phyloP scores from a whole-genome alignment of 1,140 invertebrate species.

The Hylaeus anthracinus region DNA sequence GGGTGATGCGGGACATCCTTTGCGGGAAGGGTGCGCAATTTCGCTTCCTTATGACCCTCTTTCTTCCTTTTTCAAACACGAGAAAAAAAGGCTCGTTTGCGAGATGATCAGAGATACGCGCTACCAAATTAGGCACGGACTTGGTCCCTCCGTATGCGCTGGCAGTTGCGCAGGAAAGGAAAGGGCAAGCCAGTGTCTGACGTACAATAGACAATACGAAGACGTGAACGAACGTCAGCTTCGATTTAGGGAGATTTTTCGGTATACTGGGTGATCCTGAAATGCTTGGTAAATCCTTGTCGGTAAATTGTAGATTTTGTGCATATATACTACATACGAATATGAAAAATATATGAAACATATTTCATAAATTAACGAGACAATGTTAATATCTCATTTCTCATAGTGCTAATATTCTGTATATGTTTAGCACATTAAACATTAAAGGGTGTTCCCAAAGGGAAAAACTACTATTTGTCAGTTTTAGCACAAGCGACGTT shows the following conservation, averaged over 20 bases:
- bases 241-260: no score
- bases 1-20: neutral
- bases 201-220: neutral
- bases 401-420: no score
- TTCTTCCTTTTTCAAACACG: constrained; percentile 30
- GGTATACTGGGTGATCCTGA: neutral
- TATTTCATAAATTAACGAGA: no score
- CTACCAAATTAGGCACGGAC: neutral
- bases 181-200: neutral
- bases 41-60: constrained; percentile 13
- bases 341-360: no score
- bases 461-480: no score
- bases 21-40: constrained; percentile 17
- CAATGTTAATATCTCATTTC: no score
- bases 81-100: constrained; percentile 40
- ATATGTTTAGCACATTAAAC: no score
- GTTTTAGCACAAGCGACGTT: no score
- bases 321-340: no score
- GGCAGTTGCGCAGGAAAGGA: neutral
- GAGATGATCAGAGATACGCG: constrained; percentile 8
- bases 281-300: no score
- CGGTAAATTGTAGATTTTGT: no score
- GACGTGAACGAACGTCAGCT: neutral
- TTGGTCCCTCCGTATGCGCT: neutral
- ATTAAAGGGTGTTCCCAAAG: no score